These are phyloP conservation scores for Nowickia ferox DNA, from an alignment of 2,888 invertebrate species.

Conservation along the genomic window DNA sequence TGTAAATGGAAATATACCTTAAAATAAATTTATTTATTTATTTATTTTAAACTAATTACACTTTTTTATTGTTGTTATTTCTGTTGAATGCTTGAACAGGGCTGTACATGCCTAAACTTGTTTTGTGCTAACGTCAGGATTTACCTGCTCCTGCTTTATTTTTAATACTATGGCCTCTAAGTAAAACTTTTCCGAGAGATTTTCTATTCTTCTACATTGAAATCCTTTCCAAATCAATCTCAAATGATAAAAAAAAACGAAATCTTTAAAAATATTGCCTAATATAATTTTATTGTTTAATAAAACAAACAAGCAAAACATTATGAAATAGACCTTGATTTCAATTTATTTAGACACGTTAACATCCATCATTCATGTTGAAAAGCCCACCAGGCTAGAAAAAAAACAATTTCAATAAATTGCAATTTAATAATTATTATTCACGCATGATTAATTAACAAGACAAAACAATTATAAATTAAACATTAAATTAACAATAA, in stretches of 20 bases:
- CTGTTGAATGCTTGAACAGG: background rate
- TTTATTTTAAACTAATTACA: constrained; percentile 17
- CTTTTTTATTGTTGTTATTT: background rate
- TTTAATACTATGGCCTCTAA: background rate
- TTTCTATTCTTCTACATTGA: too few relatives aligned
- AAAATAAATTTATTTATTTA: constrained; percentile 20
- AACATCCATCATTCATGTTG: background rate
- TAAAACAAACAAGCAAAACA: background rate
- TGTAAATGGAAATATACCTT: constrained; percentile 9
- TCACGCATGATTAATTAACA: constrained; percentile 58
- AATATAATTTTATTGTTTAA: background rate
- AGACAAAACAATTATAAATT: constrained; percentile 13
- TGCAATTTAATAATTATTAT: constrained; percentile 13
- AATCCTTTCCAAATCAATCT: too few relatives aligned
- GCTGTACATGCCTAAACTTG: background rate
- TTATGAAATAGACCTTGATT: constrained; percentile 38
- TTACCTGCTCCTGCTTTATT: too few relatives aligned
- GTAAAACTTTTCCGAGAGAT: background rate
- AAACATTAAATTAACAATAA: background rate
- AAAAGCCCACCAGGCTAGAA: constrained; percentile 1
- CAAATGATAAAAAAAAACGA: background rate
- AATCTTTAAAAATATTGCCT: background rate
- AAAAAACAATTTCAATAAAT: constrained; percentile 2
- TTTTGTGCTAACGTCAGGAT: constrained; percentile 27
- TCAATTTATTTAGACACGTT: background rate